phyloP scores from a whole-genome alignment of 2,888 invertebrate species.

The Liposcelis brunnea region DNA sequence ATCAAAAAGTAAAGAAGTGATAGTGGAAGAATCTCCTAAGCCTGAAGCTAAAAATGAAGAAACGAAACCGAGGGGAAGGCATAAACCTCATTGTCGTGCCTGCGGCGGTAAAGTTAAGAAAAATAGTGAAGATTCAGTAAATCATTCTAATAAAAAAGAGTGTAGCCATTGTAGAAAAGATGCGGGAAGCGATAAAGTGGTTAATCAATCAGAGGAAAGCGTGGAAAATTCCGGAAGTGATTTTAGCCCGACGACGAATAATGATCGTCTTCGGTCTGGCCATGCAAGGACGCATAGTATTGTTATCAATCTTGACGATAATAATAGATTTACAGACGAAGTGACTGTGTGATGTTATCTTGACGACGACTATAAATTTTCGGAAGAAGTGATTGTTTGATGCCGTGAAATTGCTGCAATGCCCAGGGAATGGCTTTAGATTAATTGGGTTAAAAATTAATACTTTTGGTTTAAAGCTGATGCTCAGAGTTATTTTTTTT shows the following conservation, averaged over 20 bases:
- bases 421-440: too few relatives aligned
- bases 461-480: too few relatives aligned
- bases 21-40: not conserved
- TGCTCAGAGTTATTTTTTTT: too few relatives aligned
- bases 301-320: slow-evolving; percentile 62
- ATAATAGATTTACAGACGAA: slow-evolving; percentile 64
- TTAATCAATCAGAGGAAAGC: not conserved
- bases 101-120: slow-evolving; percentile 14
- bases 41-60: not conserved
- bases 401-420: not conserved
- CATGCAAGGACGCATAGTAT: slow-evolving; percentile 59
- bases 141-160: not conserved
- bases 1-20: not conserved
- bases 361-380: not conserved
- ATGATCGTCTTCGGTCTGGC: slow-evolving; percentile 30
- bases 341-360: slow-evolving; percentile 43
- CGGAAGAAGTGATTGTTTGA: not conserved
- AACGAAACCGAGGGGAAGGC: not conserved
- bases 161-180: slow-evolving; percentile 2
- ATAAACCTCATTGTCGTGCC: not conserved
- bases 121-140: slow-evolving; percentile 1
- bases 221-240: not conserved
- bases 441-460: too few relatives aligned
- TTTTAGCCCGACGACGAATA: not conserved
- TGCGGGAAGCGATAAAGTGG: not conserved